These are phyloP conservation scores for Amphilophus citrinellus DNA, from an alignment of 2,113 vertebrate species.

Conservation along the genomic window DNA sequence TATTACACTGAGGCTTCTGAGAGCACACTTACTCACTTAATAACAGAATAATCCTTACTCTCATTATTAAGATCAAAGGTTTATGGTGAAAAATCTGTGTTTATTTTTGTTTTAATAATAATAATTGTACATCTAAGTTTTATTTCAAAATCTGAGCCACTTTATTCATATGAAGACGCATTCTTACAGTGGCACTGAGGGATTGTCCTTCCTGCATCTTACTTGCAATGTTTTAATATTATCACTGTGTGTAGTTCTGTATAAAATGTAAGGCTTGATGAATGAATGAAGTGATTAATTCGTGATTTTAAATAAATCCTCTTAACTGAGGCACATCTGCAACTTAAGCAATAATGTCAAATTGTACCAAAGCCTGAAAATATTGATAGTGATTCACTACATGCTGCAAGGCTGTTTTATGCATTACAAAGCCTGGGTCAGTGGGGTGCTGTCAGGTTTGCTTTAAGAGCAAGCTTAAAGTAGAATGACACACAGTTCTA, in stretches of 20 bases:
- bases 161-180: neutral
- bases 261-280: neutral
- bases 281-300: neutral
- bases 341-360: neutral
- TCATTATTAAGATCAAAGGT: neutral
- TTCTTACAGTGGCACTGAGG: neutral
- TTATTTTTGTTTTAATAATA: too few relatives aligned
- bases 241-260: neutral
- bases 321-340: neutral
- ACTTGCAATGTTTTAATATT: neutral
- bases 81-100: neutral
- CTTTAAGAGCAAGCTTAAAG: too few relatives aligned
- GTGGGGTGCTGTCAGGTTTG: too few relatives aligned
- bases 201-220: neutral
- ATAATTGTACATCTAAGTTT: neutral
- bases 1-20: neutral
- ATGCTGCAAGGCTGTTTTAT: neutral
- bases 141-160: neutral
- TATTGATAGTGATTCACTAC: neutral
- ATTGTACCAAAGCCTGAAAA: neutral
- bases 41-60: neutral
- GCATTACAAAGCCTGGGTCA: too few relatives aligned
- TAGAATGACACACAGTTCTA: neutral
- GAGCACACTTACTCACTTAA: constrained; percentile 18
- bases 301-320: neutral